Base-by-base conservation (phyloP, 2,113 vertebrate species). In the Hiodon alosoides region DNA sequence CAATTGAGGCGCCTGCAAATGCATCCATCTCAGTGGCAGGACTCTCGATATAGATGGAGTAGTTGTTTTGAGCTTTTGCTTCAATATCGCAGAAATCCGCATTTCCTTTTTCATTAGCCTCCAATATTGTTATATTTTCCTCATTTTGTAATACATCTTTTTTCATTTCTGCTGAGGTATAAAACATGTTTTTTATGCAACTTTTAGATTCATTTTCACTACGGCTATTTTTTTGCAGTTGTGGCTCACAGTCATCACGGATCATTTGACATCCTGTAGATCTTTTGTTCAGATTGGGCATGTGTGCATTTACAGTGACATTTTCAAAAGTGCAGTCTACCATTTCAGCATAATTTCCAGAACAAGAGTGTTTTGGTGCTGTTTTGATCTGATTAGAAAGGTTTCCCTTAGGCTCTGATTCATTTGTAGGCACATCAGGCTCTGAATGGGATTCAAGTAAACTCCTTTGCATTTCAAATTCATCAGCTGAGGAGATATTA, bases 11-110 rank as follows among this genome's bases (percentile, higher is more conserved):
- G 61, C 78, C 75, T 2, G 71, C 14, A 66, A 65, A 70, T 79
- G 76, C 62, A 65, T 74, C 67, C 53, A 52, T 50, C 47, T 70
- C 54, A 13, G 54, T 72, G 17, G 71, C 55, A 75, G n/a, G 46
- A 48, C 66, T 73, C 68, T 73, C 48, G 58, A 72, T 61, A 59
- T 65, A 79, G 58, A 52, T 67, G 73, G 11, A 50, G 3, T 62
- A 72, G 62, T 85, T 74, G 74, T 83, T 81, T 47, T 61, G 72
- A 55, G 60, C 74, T 80, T 86, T 80, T 81, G 75, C 83, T 83
- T 81, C 74, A 60, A 11, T 16, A 59, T 82, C 67, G 50, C 69
- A 78, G 75, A 71, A 7, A 3, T 76, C 64, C 31, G 60, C 52
- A 75, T 79, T 65, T 80, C 77, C 80, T 76, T 76, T 83, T 50